These are phyloP conservation scores for Pseudomyrmex gracilis DNA, from an alignment of 1,140 invertebrate genomes.

Conservation along the genomic window DNA sequence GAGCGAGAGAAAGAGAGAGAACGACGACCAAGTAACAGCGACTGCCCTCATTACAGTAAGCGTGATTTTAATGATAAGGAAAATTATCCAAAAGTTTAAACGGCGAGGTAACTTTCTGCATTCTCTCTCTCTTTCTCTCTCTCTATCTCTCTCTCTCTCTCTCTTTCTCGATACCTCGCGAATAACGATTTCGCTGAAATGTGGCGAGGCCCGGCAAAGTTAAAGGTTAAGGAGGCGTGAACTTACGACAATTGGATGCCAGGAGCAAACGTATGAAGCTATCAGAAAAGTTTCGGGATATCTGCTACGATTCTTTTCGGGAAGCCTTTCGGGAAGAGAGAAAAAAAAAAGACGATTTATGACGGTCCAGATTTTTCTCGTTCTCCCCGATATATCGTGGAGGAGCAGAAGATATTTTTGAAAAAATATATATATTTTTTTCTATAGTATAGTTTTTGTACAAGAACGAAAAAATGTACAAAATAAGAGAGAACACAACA, in stretches of 20 bases:
- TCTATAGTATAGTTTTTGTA: background rate
- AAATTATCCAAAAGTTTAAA: constrained; percentile 64
- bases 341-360: constrained; percentile 53
- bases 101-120: constrained; percentile 21
- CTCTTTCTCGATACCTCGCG: constrained; percentile 62
- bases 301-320: constrained; percentile 37
- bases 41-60: constrained; percentile 49
- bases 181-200: constrained; percentile 67
- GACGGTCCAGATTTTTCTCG: constrained; percentile 25
- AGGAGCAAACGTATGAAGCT: constrained; percentile 64
- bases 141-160: background rate
- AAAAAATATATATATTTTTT: constrained; percentile 4
- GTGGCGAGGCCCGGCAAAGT: constrained; percentile 27
- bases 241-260: constrained; percentile 72
- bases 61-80: constrained; percentile 66
- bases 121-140: background rate
- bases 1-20: background rate
- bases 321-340: background rate
- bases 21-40: constrained; percentile 2
- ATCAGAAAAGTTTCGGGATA: constrained; percentile 63
- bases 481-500: background rate
- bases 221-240: constrained; percentile 67
- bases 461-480: background rate
- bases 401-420: constrained; percentile 16
- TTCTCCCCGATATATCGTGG: constrained; percentile 35